These are phyloP conservation scores for Aproaerema taeniolella DNA, from an alignment of 2,888 invertebrate species.

Conservation along the genomic window DNA sequence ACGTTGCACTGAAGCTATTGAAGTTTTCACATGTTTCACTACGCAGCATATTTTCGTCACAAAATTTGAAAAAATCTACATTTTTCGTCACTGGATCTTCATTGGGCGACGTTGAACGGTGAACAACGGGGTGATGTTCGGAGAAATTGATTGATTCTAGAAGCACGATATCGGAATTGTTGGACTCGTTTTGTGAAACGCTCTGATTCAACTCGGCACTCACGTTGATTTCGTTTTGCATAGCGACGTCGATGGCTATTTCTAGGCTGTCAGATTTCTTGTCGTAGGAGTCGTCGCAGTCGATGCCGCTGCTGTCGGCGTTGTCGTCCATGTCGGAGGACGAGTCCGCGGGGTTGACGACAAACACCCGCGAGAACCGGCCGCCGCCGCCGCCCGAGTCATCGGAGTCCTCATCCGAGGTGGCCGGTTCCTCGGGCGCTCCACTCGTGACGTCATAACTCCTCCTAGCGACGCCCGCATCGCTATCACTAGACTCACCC, in stretches of 20 bases:
- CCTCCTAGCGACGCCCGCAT: conserved; percentile 54
- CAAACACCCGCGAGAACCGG: conserved; percentile 81
- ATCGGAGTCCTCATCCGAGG: conserved; percentile 69
- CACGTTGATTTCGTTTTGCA: conserved; percentile 41
- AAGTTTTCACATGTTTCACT: conserved; percentile 64
- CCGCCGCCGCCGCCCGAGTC: conserved; percentile 76
- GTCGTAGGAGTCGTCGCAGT: conserved; percentile 81
- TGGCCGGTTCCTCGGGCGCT: conserved; percentile 64
- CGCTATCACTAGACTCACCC: conserved; percentile 67
- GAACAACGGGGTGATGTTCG: conserved; percentile 49
- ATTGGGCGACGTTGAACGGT: conserved; percentile 27
- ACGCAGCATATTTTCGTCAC: conserved; percentile 65
- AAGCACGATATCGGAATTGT: conserved; percentile 46
- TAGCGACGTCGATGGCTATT: conserved; percentile 45
- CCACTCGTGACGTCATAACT: conserved; percentile 67
- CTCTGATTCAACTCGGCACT: conserved; percentile 37
- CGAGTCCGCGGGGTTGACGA: conserved; percentile 80
- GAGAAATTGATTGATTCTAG: conserved; percentile 57
- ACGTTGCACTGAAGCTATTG: conserved; percentile 63
- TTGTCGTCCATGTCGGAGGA: conserved; percentile 79
- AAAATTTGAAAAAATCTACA: conserved; percentile 51
- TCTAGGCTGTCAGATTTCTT: conserved; percentile 65
- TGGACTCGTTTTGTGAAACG: conserved; percentile 32
- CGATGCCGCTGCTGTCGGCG: conserved; percentile 77
- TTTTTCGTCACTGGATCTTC: conserved; percentile 34